Evolutionary conservation across 2,888 invertebrate genomes (phyloP), one percentile per base, ranked within the genome.

Genomic region (Glaucopsyche alexis): DNA sequence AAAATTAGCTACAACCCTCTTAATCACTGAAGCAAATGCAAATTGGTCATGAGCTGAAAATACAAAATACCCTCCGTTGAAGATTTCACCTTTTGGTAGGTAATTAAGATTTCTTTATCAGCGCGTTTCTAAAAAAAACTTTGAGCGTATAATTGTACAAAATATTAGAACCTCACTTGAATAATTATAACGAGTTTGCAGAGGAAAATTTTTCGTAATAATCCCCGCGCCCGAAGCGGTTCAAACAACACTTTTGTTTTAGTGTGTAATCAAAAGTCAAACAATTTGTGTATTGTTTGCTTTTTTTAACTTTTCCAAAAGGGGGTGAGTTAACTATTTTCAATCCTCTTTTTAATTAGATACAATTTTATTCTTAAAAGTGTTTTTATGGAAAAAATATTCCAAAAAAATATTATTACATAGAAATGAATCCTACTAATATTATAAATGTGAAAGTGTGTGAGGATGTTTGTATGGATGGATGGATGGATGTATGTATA

Each of bases 31-130:
- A 78, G 77, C 76, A 80, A 87, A 87, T 89, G 85, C 86, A 89
- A 90, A 89, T 87, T 80, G 81, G 81, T 85, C 83, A 80, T 81
- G 81, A 84, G 84, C 82, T 81, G 75, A 77, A 82, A 83, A 84
- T 88, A 85, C 81, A 76, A 76, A 77, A 77, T 81, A 79, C 74
- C 75, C 77, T 79, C 78, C 79, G 78, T 77, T 77, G 75, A 78
- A 79, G 77, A 77, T 76, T 79, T 73, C 81, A 83, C 82, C 74
- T 76, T 86, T 82, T 84, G 76, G 77, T 88, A 78, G 83, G 85
- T 87, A 87, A 90, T 90, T 89, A 88, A 85, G 87, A 86, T 85
- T 86, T 88, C 85, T 45, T 29, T 69, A 69, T 67, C 67, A 72
- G 45, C 19, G 45, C 69, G 47, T 69, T 69, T 55, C 67, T 65